A percentile compares a stretch with the other conserved stretches of the same genome.
phyloP scores from a whole-genome alignment of 2,113 vertebrate species.

The Ptilorrhoa leucosticta region DNA sequence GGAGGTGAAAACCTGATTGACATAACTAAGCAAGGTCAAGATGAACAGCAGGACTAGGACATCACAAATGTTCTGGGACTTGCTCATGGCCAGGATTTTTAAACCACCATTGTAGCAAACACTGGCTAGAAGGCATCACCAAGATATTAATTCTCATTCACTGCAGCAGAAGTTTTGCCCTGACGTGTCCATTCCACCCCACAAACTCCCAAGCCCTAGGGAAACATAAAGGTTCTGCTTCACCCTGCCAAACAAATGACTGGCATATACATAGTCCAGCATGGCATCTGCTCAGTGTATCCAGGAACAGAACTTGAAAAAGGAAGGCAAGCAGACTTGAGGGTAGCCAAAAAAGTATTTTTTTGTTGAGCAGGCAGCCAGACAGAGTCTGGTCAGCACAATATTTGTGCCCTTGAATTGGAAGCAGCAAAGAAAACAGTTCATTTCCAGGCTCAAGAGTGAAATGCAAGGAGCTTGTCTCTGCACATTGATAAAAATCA shows the following conservation, averaged over 20 bases:
- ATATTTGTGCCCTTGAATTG: not conserved
- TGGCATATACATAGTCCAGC: not conserved
- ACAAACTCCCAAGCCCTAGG: not conserved
- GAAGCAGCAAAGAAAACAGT: not conserved
- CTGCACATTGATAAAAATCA: not conserved
- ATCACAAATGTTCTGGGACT: not conserved
- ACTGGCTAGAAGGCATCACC: not conserved
- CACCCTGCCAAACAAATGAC: not conserved
- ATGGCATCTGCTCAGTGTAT: not conserved
- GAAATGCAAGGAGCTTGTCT: not conserved
- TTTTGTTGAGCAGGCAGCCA: not conserved
- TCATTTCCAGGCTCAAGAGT: not conserved
- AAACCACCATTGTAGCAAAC: not conserved
- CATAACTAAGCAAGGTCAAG: not conserved
- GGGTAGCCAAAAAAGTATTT: not conserved
- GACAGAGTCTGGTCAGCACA: not conserved
- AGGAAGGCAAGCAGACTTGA: not conserved
- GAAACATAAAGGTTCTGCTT: not conserved
- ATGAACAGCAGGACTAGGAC: not conserved
- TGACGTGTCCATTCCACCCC: rapidly evolving
- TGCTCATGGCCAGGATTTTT: not conserved
- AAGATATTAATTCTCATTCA: not conserved
- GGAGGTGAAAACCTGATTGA: not conserved
- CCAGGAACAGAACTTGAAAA: not conserved
- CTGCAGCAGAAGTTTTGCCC: not conserved